These are phyloP conservation scores for Ctenochaetus hawaiiensis DNA, from an alignment of 2,797 vertebrate species.

Conservation along the genomic window DNA sequence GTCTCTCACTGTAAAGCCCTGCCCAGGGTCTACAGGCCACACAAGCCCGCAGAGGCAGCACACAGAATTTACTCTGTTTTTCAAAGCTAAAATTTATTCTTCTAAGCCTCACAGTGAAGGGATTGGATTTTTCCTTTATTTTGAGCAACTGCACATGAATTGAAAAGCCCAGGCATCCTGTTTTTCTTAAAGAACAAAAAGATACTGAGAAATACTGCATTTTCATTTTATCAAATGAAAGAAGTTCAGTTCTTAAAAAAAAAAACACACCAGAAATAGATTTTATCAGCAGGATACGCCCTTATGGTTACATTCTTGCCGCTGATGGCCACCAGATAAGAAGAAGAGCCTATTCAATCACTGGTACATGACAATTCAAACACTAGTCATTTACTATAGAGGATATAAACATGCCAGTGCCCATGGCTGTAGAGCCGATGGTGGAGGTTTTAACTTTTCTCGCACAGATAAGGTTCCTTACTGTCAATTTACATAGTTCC, in stretches of 20 bases:
- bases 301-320: slow-evolving; percentile 61
- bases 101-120: slow-evolving; percentile 54
- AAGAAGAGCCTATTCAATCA: slow-evolving; percentile 53
- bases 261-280: slow-evolving; percentile 57
- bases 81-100: slow-evolving; percentile 70
- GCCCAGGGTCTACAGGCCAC: slow-evolving; percentile 61
- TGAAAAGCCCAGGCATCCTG: slow-evolving; percentile 74
- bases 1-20: slow-evolving; percentile 65
- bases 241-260: slow-evolving; percentile 53
- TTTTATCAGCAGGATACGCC: slow-evolving; percentile 73
- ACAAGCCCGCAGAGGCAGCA: slow-evolving; percentile 54
- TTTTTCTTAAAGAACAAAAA: slow-evolving; percentile 78
- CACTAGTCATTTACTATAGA: slow-evolving; percentile 51
- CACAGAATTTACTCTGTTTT: slow-evolving; percentile 54
- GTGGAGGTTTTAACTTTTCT: slow-evolving; percentile 59
- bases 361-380: slow-evolving; percentile 55
- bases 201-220: slow-evolving; percentile 64
- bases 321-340: slow-evolving; percentile 69
- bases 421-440: slow-evolving; percentile 41
- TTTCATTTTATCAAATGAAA: slow-evolving; percentile 69
- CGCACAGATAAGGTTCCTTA: slow-evolving; percentile 70
- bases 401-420: slow-evolving; percentile 51
- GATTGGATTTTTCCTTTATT: slow-evolving; percentile 65
- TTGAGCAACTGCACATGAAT: slow-evolving; percentile 75
- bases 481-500: slow-evolving; percentile 80